These are phyloP conservation scores for Achatina immaculata DNA, from an alignment of 1,140 invertebrate genomes.

Conservation along the genomic window DNA sequence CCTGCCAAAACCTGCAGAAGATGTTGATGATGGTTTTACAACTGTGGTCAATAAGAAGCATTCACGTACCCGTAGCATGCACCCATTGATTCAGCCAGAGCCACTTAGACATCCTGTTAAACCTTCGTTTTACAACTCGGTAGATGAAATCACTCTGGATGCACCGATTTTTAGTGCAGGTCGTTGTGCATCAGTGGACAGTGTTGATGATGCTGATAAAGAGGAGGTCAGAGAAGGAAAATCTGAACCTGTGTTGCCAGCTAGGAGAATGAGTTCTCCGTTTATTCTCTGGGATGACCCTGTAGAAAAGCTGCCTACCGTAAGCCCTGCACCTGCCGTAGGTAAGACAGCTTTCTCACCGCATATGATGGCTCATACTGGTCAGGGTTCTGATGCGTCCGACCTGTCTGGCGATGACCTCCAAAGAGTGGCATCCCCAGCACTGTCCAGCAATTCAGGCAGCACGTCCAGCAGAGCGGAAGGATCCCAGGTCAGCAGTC, in stretches of 20 bases:
- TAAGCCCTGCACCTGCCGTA: too few relatives aligned
- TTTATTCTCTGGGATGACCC: neutral
- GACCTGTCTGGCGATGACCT: neutral
- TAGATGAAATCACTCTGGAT: too few relatives aligned
- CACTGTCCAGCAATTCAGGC: neutral
- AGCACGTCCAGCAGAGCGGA: neutral
- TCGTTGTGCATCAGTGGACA: too few relatives aligned
- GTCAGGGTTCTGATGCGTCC: neutral
- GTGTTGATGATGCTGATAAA: too few relatives aligned
- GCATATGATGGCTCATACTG: too few relatives aligned
- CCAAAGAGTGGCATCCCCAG: neutral
- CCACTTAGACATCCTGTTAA: too few relatives aligned
- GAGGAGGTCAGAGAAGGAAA: neutral
- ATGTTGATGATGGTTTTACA: conserved; percentile 1
- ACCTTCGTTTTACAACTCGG: too few relatives aligned
- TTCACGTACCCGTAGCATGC: too few relatives aligned
- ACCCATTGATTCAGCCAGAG: too few relatives aligned
- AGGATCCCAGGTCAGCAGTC: neutral
- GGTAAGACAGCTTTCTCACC: too few relatives aligned
- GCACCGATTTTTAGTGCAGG: too few relatives aligned
- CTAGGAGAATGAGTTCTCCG: neutral
- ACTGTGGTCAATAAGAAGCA: neutral
- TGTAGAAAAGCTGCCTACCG: neutral
- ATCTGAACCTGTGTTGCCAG: neutral
- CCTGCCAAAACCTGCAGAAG: neutral